These are phyloP conservation scores for Asobara japonica DNA, from an alignment of 1,140 invertebrate genomes.

Conservation along the genomic window DNA sequence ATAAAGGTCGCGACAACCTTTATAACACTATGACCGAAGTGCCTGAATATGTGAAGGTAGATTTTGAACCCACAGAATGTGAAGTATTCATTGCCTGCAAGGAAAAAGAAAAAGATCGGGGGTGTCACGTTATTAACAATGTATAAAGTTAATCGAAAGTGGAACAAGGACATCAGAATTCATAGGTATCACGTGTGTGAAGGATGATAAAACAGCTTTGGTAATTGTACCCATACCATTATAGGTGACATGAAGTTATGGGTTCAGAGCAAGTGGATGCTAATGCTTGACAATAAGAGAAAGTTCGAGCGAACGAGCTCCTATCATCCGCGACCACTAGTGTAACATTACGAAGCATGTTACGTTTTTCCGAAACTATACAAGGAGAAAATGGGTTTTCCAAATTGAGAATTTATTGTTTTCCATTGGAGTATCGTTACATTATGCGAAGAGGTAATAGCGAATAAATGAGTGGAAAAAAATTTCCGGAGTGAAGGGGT, in stretches of 20 bases:
- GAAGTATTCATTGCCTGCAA: neutral
- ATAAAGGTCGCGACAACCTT: neutral
- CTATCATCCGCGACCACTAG: neutral
- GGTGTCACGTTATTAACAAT: neutral
- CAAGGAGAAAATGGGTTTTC: neutral
- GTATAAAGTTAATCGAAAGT: neutral
- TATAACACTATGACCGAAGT: neutral
- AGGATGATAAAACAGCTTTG: neutral
- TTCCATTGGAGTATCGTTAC: neutral
- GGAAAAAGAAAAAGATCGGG: neutral
- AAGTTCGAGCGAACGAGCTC: neutral
- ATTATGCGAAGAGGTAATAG: too few relatives aligned
- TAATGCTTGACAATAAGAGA: neutral
- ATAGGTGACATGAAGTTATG: neutral
- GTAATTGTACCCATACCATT: neutral
- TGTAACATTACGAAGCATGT: neutral
- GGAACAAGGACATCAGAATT: neutral
- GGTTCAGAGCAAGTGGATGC: neutral
- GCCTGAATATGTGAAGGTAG: neutral
- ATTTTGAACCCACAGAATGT: neutral
- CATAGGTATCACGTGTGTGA: neutral
- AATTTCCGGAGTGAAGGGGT: too few relatives aligned
- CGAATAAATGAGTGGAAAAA: too few relatives aligned
- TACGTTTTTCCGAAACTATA: neutral
- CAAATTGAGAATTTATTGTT: neutral